Evolutionary conservation across 2,113 vertebrate genomes (phyloP).

Genomic region (Pyrgilauda ruficollis): DNA sequence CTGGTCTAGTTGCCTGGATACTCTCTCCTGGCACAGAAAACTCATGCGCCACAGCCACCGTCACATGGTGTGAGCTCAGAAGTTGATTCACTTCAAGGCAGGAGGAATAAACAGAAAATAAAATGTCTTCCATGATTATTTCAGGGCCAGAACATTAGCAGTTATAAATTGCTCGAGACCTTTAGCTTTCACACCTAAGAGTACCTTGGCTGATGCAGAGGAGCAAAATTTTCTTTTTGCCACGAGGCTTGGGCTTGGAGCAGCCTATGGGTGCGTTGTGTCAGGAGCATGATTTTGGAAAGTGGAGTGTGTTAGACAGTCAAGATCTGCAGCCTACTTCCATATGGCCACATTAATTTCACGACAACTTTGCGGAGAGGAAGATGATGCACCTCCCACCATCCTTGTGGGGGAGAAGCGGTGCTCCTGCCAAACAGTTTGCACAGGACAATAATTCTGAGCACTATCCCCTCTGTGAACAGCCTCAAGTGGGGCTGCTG

Average conservation of each 20-base stretch:
- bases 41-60: neutral
- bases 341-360: conserved; percentile 46
- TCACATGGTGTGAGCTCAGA: conserved; percentile 49
- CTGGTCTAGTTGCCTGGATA: conserved; percentile 66
- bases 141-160: neutral
- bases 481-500: neutral
- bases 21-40: conserved; percentile 37
- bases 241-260: neutral
- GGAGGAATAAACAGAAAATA: conserved; percentile 53
- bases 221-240: neutral
- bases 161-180: conserved; percentile 20
- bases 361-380: neutral
- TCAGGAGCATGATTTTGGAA: conserved; percentile 37
- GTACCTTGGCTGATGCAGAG: conserved; percentile 3
- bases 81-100: conserved; percentile 57
- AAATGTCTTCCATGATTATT: neutral
- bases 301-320: conserved; percentile 36
- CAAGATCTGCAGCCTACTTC: conserved; percentile 57
- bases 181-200: conserved; percentile 16
- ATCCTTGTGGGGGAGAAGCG: neutral
- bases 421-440: neutral
- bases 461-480: neutral
- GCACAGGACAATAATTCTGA: neutral
- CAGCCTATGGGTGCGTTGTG: neutral
- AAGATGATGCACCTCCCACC: conserved; percentile 31